Conservation (phyloP, 2,797 vertebrate species). For the Gymnopithys bicolor region DNA sequence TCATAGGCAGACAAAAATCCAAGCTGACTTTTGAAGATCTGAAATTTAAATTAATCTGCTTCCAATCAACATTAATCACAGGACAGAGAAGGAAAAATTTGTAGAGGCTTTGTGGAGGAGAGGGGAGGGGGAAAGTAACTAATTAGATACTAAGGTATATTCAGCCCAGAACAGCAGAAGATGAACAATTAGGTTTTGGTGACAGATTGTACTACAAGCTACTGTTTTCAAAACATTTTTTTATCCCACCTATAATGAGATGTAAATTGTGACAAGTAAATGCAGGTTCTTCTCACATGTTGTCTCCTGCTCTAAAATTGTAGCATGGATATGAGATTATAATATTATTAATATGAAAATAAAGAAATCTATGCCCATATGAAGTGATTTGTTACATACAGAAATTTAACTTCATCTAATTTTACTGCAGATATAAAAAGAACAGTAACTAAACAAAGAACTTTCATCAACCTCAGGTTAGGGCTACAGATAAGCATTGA, state of each 20-base stretch:
- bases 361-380: not conserved
- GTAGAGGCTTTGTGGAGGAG: accelerated
- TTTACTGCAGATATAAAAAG: not conserved
- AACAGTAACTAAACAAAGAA: not conserved
- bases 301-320: not conserved
- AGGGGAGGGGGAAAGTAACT: not conserved
- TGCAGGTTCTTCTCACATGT: not conserved
- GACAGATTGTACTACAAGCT: not conserved
- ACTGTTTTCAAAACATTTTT: not conserved
- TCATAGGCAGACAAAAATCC: not conserved
- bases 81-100: not conserved
- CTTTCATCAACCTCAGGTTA: not conserved
- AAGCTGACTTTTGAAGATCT: not conserved
- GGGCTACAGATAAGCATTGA: not conserved
- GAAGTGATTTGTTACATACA: not conserved
- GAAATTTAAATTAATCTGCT: not conserved
- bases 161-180: not conserved
- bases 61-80: not conserved
- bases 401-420: not conserved
- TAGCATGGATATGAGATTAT: not conserved
- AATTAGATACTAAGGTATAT: not conserved
- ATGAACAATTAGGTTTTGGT: not conserved
- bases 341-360: not conserved
- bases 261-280: not conserved
- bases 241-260: not conserved